Conservation (phyloP, 2,797 vertebrate genomes). For the Acropternis orthonyx region DNA sequence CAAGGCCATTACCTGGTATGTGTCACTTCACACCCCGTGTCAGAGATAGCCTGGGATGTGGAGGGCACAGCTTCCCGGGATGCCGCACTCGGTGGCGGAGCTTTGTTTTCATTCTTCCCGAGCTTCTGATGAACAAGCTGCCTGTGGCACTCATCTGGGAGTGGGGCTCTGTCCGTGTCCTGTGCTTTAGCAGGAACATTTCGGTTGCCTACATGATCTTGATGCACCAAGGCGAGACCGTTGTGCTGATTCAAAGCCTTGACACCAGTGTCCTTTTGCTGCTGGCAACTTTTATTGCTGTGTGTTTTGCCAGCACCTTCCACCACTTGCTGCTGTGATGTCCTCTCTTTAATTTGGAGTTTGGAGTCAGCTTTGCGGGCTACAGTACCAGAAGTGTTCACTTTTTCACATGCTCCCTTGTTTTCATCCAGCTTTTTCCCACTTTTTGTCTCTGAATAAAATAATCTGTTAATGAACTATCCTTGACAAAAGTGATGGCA, state of each 20-base stretch:
- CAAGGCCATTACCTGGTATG: constrained; percentile 60
- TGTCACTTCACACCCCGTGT: constrained; percentile 8
- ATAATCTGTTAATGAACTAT: not conserved
- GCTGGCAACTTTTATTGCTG: not conserved
- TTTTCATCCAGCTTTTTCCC: constrained; percentile 29
- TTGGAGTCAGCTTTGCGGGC: constrained; percentile 9
- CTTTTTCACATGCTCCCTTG: constrained; percentile 25
- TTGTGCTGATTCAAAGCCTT: constrained; percentile 22
- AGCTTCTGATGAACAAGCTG: not conserved
- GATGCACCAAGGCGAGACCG: not conserved
- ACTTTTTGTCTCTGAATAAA: constrained; percentile 48
- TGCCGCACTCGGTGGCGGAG: rapidly evolving
- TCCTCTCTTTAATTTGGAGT: not conserved
- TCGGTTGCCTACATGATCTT: not conserved
- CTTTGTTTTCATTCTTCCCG: constrained; percentile 8
- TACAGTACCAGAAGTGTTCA: not conserved
- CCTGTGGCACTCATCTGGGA: not conserved
- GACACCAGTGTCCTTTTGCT: not conserved
- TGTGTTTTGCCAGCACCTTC: constrained; percentile 1
- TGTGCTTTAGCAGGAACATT: not conserved
- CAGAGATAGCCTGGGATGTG: not conserved
- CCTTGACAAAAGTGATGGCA: not conserved
- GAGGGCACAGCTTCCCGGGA: not conserved
- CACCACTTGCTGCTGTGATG: not conserved
- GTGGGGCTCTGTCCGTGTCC: not conserved